phyloP scores from a whole-genome alignment of 2,113 vertebrate genomes.

The Lasiurus borealis region DNA sequence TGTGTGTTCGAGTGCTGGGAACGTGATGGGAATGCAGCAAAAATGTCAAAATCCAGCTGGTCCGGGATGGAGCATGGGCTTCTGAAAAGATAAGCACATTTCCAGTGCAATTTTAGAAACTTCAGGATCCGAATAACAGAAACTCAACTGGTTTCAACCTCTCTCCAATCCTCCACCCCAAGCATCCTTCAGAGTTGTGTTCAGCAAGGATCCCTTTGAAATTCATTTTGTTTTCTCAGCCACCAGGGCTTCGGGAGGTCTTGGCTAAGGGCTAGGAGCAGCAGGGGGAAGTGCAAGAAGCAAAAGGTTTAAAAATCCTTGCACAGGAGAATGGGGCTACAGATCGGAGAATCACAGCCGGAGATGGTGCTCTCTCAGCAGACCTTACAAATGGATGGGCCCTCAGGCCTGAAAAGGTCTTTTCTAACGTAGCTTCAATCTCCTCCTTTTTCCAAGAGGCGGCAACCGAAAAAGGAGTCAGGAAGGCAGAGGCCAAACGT shows the following conservation, averaged over 20 bases:
- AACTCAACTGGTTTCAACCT: neutral
- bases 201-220: neutral
- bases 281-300: neutral
- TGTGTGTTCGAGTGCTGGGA: neutral
- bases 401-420: neutral
- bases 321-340: neutral
- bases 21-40: neutral
- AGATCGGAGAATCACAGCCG: neutral
- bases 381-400: neutral
- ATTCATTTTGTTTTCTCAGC: neutral
- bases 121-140: neutral
- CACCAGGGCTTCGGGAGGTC: neutral
- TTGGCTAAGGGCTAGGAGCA: neutral
- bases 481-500: neutral
- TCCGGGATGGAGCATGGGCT: neutral
- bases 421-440: neutral
- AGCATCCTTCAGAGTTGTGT: neutral
- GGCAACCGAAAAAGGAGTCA: neutral
- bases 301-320: neutral
- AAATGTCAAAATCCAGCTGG: slow-evolving; percentile 33
- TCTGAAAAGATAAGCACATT: neutral
- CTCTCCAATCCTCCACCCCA: neutral
- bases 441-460: neutral
- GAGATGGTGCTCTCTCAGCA: neutral
- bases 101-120: slow-evolving; percentile 13